Base-by-base conservation (phyloP, 1,140 invertebrate genomes). In the Drosophila seguyi region DNA sequence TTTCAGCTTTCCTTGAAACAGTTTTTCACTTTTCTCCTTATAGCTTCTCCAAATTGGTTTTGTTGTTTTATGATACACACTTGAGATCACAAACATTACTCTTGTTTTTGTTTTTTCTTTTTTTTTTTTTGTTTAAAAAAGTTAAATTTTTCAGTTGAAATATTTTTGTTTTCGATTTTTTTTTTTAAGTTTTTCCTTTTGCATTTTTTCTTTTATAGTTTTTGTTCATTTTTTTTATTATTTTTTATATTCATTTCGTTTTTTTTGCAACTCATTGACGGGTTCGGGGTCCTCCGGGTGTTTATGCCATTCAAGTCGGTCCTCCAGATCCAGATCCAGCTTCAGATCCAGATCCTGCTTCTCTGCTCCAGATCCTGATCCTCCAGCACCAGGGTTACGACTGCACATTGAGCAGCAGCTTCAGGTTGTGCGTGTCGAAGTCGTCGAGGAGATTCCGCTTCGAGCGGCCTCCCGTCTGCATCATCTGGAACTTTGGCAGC, bases 391-490 rank as follows among this genome's bases (percentile, higher is more conserved):
- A 65, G 42, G 41, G 92, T 94, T 93, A 94, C 83, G 93, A 94
- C 76, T 94, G 93, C 91, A 94, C 93, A 69, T 94, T 94, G 55
- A 94, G 90, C 88, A 94, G 81, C 83, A 94, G 75, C 79, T 94
- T 94, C 39, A 94, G 86, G 84, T 94, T 94, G 78, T 93, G 93
- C 77, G 93, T 91, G 85, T 93, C 90, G 76, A 92, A 92, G 56
- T 92, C 91, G 52, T 92, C 91, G 31, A 92, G 69, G 11, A 92
- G 75, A 74, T 91, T 92, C 36, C 91, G 90, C 59, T 93, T 93
- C 31, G 87, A 91, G 53, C 92, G 91, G 38, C 81, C 73, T 38
- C 77, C 76, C 27, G 65, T 77, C 44, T 63, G 68, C 60, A 79
- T 80, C 65, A 80, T 75, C 52, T 90, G 90, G 45, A 92, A 67